phyloP scores from a whole-genome alignment of 2,888 invertebrate species.

The Diadromus collaris region DNA sequence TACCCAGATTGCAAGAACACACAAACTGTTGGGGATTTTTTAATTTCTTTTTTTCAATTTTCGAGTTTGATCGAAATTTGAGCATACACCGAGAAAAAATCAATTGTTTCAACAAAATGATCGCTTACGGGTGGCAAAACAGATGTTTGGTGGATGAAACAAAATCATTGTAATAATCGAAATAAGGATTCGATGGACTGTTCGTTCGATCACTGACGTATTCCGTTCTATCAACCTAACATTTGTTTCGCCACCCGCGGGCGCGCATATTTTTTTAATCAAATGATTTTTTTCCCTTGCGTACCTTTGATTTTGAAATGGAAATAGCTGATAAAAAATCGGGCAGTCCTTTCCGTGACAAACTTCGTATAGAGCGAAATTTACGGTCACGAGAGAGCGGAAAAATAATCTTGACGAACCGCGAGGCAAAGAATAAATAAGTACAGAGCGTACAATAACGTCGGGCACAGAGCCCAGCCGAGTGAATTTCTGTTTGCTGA shows the following conservation, averaged over 20 bases:
- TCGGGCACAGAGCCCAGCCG: slow-evolving; percentile 2
- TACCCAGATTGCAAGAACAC: neutral
- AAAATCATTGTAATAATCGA: too few relatives aligned
- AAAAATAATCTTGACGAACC: neutral
- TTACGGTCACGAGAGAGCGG: neutral
- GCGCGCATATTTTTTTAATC: too few relatives aligned
- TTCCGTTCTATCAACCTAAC: too few relatives aligned
- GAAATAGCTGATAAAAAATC: neutral
- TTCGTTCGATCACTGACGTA: too few relatives aligned
- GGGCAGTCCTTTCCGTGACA: neutral
- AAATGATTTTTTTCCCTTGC: too few relatives aligned
- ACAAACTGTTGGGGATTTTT: neutral
- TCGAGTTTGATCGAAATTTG: neutral
- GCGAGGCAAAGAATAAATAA: neutral
- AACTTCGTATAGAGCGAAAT: neutral
- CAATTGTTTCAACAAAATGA: too few relatives aligned
- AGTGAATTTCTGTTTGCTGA: slow-evolving; percentile 66
- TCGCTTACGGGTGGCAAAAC: too few relatives aligned
- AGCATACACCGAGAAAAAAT: too few relatives aligned
- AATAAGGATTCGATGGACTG: too few relatives aligned
- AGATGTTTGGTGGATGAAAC: too few relatives aligned
- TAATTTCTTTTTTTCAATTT: neutral
- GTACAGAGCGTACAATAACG: neutral
- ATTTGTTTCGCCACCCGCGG: too few relatives aligned
- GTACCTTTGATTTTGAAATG: neutral